phyloP scores from a whole-genome alignment of 2,888 invertebrate genomes.

The Drosophila monieri region DNA sequence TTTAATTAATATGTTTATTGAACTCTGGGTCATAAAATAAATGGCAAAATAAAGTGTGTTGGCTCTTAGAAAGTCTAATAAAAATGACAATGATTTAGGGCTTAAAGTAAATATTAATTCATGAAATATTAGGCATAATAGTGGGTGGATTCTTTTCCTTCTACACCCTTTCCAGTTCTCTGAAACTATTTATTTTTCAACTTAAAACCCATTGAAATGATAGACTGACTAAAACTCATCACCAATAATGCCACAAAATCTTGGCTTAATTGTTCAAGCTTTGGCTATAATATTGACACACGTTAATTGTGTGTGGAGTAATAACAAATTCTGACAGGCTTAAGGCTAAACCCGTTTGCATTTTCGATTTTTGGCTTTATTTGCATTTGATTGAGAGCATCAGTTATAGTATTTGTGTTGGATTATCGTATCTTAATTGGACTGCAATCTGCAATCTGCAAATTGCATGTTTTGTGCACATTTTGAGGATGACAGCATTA shows the following conservation, averaged over 20 bases:
- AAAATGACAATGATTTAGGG: too few relatives aligned
- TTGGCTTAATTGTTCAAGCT: slow-evolving; percentile 19
- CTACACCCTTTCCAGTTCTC: background rate
- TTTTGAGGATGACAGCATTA: slow-evolving; percentile 29
- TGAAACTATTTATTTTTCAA: background rate
- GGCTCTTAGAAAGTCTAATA: too few relatives aligned
- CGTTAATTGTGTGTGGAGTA: slow-evolving; percentile 21
- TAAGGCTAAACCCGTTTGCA: slow-evolving; percentile 27
- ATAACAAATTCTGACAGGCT: slow-evolving; percentile 32
- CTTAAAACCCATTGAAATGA: background rate
- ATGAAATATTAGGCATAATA: too few relatives aligned
- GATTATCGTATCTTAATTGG: slow-evolving; percentile 32
- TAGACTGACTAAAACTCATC: background rate
- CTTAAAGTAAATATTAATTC: too few relatives aligned
- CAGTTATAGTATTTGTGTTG: slow-evolving; percentile 9
- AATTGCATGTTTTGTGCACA: slow-evolving; percentile 27
- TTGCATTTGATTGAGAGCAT: slow-evolving; percentile 21
- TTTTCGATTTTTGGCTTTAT: slow-evolving; percentile 5
- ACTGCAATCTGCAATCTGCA: slow-evolving; percentile 19
- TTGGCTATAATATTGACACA: slow-evolving; percentile 37
- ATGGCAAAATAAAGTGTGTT: background rate
- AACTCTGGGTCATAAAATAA: slow-evolving; percentile 1
- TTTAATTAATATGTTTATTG: slow-evolving; percentile 24
- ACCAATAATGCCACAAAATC: background rate
- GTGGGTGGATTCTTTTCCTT: too few relatives aligned